Conservation (phyloP, 2,113 vertebrate genomes). For the Megaptera novaeangliae region DNA sequence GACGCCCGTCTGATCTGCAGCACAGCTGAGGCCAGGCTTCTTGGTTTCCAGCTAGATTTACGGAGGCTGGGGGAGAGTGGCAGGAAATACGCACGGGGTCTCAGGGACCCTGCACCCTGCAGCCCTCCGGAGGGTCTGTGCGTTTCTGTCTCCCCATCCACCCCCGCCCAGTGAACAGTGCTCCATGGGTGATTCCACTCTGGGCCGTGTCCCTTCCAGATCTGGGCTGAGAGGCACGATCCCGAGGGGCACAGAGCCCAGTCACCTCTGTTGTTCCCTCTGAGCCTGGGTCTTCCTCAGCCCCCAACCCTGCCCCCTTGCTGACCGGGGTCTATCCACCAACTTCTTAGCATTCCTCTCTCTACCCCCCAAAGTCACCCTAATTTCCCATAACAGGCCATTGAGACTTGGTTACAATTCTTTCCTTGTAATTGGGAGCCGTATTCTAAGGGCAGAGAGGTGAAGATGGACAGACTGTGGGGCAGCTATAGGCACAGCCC, state of each 20-base stretch:
- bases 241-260: background rate
- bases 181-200: background rate
- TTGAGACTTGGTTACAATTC: fast-evolving
- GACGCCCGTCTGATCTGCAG: background rate
- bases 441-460: background rate
- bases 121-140: too few relatives aligned
- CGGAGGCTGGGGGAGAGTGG: too few relatives aligned
- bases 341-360: fast-evolving
- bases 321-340: background rate
- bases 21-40: background rate
- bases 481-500: too few relatives aligned
- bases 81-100: fast-evolving
- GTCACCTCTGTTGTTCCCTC: too few relatives aligned
- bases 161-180: fast-evolving
- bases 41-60: background rate
- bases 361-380: fast-evolving
- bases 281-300: fast-evolving
- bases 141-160: background rate
- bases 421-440: background rate
- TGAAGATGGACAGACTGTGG: fast-evolving
- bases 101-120: background rate
- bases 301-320: fast-evolving
- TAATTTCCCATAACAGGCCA: fast-evolving
- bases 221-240: background rate
- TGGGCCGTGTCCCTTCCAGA: background rate